Evolutionary conservation across 2,113 vertebrate species (phyloP), one percentile per base, ranked within the genome.

Genomic region (Hiodon alosoides): DNA sequence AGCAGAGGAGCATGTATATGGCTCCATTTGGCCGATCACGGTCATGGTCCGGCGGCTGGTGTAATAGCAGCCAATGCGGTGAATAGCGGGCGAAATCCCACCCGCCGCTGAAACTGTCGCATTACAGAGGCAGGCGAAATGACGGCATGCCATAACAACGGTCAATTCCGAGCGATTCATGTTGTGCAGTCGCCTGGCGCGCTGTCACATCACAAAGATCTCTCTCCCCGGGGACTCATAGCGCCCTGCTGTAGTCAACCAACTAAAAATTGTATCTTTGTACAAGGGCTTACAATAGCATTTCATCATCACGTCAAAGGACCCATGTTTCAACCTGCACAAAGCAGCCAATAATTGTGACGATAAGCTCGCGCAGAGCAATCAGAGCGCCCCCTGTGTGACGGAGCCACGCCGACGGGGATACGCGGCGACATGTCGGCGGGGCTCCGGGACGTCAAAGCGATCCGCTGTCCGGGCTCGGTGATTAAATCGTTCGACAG

Each of bases 271-370:
- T 14, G 0, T 1, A 5, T 17, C 58, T 60, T 48, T 4, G 48
- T 11, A n/a, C 47, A n/a, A 7, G 3, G 9, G 71, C 58, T 72
- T 62, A 51, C 59, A 52, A 47, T 14, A 13, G 6, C n/a, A 55
- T 72, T 72, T 72, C 71, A 62, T 72, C 71, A 72, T 61, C 58
- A 14, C 16, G 14, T 68, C 16, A 14, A 11, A 1, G 11, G 59
- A 8, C 47, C 6, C 4, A 7, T 14, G 13, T n/a, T 31, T 52
- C 11, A 48, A 46, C 47, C 46, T 67, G 9, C 10, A 11, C 50
- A 53, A 54, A 2, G 50, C 50, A 0, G 50, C 60, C 3, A 8
- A 3, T 17, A 51, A 17, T 16, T 8, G 7, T 54, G n/a, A 14
- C 51, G 7, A 47, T 47, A 16, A 46, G 9, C 13, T 17, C 9